Percentiles rank a stretch among this genome's conserved stretches.
phyloP scores from a whole-genome alignment of 2,888 invertebrate genomes.

The Cyclophora punctaria region DNA sequence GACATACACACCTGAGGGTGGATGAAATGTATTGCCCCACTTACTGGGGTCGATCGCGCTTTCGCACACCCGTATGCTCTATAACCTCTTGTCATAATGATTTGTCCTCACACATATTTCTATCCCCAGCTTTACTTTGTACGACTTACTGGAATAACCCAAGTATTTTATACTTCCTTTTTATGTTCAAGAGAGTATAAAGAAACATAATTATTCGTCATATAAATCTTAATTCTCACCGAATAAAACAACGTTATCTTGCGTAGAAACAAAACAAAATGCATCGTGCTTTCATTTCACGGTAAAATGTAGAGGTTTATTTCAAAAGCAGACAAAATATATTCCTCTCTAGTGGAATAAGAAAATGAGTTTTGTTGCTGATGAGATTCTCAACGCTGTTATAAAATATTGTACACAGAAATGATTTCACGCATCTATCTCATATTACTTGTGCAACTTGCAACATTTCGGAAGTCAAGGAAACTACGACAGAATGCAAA shows the following conservation, averaged over 20 bases:
- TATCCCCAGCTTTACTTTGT: too few relatives aligned
- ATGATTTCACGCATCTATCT: background rate
- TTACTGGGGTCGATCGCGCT: conserved; percentile 48
- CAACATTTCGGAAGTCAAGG: conserved; percentile 53
- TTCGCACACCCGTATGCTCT: conserved; percentile 24
- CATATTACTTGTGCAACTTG: conserved; percentile 17
- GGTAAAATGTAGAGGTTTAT: too few relatives aligned
- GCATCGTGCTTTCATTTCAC: too few relatives aligned
- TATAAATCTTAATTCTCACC: too few relatives aligned
- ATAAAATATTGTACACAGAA: background rate
- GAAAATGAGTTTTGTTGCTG: conserved; percentile 1
- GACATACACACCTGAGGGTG: conserved; percentile 52
- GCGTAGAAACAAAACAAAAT: too few relatives aligned
- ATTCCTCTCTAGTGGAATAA: background rate
- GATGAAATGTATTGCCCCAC: conserved; percentile 58
- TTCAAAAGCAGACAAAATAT: conserved; percentile 2
- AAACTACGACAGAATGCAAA: conserved; percentile 66
- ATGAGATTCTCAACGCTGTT: too few relatives aligned
- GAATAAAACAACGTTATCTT: too few relatives aligned
- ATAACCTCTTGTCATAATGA: conserved; percentile 21
- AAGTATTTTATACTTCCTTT: too few relatives aligned
- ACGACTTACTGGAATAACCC: too few relatives aligned
- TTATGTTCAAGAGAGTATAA: too few relatives aligned
- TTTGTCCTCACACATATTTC: conserved; percentile 12
- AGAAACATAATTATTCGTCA: too few relatives aligned